phyloP scores from a whole-genome alignment of 2,113 vertebrate species.

The Mugil cephalus region DNA sequence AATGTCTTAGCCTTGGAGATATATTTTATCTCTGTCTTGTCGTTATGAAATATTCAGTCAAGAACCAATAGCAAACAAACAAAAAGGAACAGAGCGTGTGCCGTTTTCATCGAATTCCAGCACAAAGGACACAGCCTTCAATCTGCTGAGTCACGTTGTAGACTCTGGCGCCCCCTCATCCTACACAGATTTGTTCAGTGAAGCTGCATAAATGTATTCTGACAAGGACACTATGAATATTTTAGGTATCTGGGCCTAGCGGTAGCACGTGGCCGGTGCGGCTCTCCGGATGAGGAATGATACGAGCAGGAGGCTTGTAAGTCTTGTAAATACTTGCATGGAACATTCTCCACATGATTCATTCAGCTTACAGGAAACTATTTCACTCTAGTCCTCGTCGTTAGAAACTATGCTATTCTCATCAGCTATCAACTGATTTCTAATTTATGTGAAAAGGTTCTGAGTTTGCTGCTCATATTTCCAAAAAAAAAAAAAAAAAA shows the following conservation, averaged over 20 bases:
- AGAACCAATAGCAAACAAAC: not conserved
- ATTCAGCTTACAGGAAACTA: not conserved
- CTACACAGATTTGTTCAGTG: constrained; percentile 62
- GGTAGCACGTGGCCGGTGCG: constrained; percentile 48
- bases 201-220: constrained; percentile 69
- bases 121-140: constrained; percentile 13
- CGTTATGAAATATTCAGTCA: not conserved
- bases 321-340: constrained; percentile 11
- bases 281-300: constrained; percentile 28
- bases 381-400: too few relatives aligned
- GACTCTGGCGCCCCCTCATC: constrained; percentile 22
- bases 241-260: constrained; percentile 61
- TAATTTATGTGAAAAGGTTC: not conserved
- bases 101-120: constrained; percentile 8
- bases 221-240: constrained; percentile 80
- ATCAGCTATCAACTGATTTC: not conserved
- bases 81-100: too few relatives aligned
- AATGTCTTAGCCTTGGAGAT: not conserved
- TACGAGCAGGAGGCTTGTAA: constrained; percentile 13
- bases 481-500: too few relatives aligned
- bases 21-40: not conserved
- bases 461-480: too few relatives aligned
- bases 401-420: too few relatives aligned
- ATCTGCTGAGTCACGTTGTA: constrained; percentile 59
- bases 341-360: not conserved